Evolutionary conservation across 2,888 invertebrate genomes (phyloP).

Genomic region (Xestia xanthographa): DNA sequence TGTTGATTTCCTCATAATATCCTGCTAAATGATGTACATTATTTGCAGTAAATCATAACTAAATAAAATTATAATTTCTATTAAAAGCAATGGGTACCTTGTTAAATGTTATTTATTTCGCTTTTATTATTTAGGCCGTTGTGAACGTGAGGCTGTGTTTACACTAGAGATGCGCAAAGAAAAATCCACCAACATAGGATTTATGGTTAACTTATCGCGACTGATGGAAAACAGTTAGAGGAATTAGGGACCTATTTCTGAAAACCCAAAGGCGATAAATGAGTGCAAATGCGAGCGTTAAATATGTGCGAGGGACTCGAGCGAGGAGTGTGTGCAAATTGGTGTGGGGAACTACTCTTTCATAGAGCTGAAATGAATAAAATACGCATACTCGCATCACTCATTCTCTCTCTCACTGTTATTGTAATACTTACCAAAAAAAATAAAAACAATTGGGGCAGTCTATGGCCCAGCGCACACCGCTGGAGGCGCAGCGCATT

Average conservation of each 20-base stretch:
- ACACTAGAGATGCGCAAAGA: neutral
- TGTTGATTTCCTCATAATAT: constrained; percentile 6
- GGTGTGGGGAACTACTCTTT: too few species aligned
- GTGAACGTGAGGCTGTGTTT: neutral
- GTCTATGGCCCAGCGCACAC: too few species aligned
- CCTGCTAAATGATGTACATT: neutral
- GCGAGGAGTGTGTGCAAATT: too few species aligned
- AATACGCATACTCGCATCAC: too few species aligned
- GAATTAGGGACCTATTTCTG: neutral
- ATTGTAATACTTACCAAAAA: too few species aligned
- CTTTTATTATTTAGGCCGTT: neutral
- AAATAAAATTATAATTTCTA: neutral
- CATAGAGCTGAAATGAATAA: too few species aligned
- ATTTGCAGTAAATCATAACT: neutral
- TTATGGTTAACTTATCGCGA: neutral
- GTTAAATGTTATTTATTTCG: neutral
- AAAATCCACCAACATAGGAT: neutral
- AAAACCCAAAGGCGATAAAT: neutral
- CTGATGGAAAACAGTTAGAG: neutral
- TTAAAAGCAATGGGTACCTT: neutral
- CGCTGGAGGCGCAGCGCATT: too few species aligned
- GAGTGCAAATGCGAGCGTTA: too few species aligned
- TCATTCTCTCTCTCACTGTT: too few species aligned
- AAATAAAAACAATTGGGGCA: too few species aligned
- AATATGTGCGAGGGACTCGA: too few species aligned